phyloP scores from a whole-genome alignment of 1,140 invertebrate species.

The Phocides pigmalion region DNA sequence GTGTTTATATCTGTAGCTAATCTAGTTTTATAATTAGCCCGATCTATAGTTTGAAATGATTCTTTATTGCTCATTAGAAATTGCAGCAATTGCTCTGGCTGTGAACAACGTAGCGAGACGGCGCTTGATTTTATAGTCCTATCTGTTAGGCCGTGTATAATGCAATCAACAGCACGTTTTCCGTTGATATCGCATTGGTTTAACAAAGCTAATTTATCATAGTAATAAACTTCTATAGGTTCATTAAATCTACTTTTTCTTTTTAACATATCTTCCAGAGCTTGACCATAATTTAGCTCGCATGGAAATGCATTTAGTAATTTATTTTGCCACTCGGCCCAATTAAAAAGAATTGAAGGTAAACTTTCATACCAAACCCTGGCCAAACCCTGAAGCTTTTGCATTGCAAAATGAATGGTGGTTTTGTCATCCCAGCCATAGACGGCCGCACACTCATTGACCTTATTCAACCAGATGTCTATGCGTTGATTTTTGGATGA shows the following conservation, averaged over 20 bases:
- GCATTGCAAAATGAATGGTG: slow-evolving; percentile 35
- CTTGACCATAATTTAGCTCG: slow-evolving; percentile 49
- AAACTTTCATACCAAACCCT: slow-evolving; percentile 38
- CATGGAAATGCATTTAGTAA: slow-evolving; percentile 42
- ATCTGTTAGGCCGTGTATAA: slow-evolving; percentile 48
- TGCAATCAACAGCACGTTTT: slow-evolving; percentile 48
- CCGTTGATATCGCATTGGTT: slow-evolving; percentile 47
- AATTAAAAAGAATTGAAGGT: slow-evolving; percentile 18
- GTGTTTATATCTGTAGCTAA: neutral
- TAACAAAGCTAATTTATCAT: slow-evolving; percentile 46
- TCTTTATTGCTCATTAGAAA: slow-evolving; percentile 47
- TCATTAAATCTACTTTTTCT: slow-evolving; percentile 43
- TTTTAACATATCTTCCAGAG: slow-evolving; percentile 47
- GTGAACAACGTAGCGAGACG: slow-evolving; percentile 35
- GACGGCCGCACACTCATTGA: slow-evolving; percentile 27
- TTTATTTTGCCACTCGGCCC: slow-evolving; percentile 36
- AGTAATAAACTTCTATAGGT: slow-evolving; percentile 45
- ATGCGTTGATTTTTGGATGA: slow-evolving; percentile 19
- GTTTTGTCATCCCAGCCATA: slow-evolving; percentile 42
- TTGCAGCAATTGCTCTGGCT: slow-evolving; percentile 43
- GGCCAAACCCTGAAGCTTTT: slow-evolving; percentile 41
- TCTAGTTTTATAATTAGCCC: neutral
- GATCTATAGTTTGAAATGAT: neutral
- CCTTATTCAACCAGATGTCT: slow-evolving; percentile 19
- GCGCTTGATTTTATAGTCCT: slow-evolving; percentile 43